phyloP scores from a whole-genome alignment of 2,797 vertebrate species.

The Catharus ustulatus region DNA sequence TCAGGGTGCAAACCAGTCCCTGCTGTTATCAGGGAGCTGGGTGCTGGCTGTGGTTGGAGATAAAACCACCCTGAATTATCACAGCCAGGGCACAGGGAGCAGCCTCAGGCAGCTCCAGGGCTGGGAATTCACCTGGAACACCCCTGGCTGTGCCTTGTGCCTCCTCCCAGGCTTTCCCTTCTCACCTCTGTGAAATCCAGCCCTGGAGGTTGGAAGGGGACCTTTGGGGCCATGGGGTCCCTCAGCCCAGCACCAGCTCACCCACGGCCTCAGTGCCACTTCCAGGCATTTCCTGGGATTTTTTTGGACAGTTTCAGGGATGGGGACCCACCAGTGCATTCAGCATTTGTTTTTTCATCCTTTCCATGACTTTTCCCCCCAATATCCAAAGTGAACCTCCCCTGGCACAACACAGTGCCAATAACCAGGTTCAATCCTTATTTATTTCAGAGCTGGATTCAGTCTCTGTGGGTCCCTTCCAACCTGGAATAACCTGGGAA shows the following conservation, averaged over 20 bases:
- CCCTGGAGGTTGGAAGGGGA: background rate
- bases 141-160: rapidly evolving
- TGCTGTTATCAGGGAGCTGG: conserved; percentile 17
- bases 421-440: background rate
- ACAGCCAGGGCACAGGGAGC: background rate
- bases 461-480: background rate
- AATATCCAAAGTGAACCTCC: rapidly evolving
- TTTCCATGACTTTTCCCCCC: rapidly evolving
- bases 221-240: background rate
- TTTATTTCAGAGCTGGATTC: background rate
- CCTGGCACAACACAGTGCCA: background rate
- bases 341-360: background rate
- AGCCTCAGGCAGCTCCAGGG: background rate
- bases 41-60: conserved; percentile 23
- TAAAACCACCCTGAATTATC: background rate
- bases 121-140: background rate
- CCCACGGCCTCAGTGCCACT: background rate
- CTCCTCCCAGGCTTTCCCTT: rapidly evolving
- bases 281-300: background rate
- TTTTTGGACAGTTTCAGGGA: background rate
- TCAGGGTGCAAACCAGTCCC: conserved; percentile 25
- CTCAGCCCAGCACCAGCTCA: background rate
- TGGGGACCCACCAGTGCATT: background rate
- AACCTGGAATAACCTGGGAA: background rate
- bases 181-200: rapidly evolving